Percentiles rank a stretch among this genome's conserved stretches.
Evolutionary conservation across 2,797 vertebrate genomes (phyloP).

Genomic region (Falco biarmicus): DNA sequence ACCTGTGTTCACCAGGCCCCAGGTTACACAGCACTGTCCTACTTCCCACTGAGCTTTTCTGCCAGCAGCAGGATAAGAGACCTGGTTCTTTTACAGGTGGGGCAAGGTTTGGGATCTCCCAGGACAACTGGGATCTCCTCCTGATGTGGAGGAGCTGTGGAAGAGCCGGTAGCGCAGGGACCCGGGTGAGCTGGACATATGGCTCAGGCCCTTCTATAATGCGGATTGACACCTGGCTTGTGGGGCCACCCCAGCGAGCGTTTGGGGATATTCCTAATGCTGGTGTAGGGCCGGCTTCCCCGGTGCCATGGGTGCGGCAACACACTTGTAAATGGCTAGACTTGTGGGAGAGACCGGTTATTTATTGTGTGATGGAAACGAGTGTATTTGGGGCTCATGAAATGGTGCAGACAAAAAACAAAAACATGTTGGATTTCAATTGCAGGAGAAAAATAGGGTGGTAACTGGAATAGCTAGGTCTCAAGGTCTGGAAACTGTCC

Average conservation of each 20-base stretch:
- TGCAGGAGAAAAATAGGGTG: neutral
- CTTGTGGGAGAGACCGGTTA: neutral
- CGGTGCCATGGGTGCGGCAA: neutral
- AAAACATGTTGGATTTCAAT: neutral
- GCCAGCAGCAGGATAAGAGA: no score
- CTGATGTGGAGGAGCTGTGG: neutral
- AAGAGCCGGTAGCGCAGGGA: neutral
- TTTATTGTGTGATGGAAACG: neutral
- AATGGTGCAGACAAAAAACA: neutral
- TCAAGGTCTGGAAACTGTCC: neutral
- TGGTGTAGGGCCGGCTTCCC: accelerated
- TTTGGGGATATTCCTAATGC: neutral
- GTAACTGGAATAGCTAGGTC: neutral
- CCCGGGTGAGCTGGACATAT: accelerated
- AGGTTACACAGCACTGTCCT: neutral
- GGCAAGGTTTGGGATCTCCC: neutral
- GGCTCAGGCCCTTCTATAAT: neutral
- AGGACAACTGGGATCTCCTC: neutral
- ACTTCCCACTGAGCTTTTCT: neutral
- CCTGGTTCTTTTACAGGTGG: no score
- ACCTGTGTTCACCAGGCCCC: neutral
- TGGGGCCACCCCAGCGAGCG: accelerated
- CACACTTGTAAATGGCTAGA: neutral
- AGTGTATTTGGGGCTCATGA: neutral
- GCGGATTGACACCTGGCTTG: neutral